Evolutionary conservation across 1,140 invertebrate genomes (phyloP).

Genomic region (Drosophila navojoa): DNA sequence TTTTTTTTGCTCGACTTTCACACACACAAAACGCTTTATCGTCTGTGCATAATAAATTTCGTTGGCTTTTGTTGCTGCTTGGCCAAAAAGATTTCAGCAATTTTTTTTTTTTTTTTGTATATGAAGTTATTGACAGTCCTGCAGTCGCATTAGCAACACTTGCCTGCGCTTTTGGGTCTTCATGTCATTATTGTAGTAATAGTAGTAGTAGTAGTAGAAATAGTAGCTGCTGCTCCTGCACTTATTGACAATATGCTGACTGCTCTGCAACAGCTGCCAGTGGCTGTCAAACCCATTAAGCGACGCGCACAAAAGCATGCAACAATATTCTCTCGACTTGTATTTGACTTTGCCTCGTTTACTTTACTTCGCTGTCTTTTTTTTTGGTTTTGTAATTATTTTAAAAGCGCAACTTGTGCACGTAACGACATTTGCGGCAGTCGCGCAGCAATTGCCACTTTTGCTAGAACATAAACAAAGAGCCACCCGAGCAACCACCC

Average conservation of each 20-base stretch:
- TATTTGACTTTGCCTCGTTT: conserved; percentile 16
- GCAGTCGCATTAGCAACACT: conserved; percentile 66
- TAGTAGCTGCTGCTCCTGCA: too few species aligned
- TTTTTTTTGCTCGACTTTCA: neutral
- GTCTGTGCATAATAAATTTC: conserved; percentile 79
- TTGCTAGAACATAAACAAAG: conserved; percentile 70
- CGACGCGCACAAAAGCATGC: conserved; percentile 64
- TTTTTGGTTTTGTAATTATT: conserved; percentile 71
- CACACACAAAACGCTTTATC: conserved; percentile 72
- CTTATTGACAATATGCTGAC: conserved; percentile 49
- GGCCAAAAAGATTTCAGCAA: conserved; percentile 41
- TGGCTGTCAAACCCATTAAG: conserved; percentile 65
- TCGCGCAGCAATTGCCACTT: conserved; percentile 74
- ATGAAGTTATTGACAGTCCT: conserved; percentile 64
- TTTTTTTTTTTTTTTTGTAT: too few species aligned
- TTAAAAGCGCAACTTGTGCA: conserved; percentile 81
- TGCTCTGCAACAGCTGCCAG: conserved; percentile 71
- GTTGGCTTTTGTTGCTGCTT: conserved; percentile 43
- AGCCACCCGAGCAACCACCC: conserved; percentile 14
- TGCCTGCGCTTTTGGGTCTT: conserved; percentile 53
- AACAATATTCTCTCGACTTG: conserved; percentile 44
- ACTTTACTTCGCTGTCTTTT: neutral
- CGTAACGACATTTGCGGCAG: conserved; percentile 77
- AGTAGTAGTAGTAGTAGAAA: neutral
- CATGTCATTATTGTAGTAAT: neutral